Percentiles rank a stretch among this genome's conserved stretches.
phyloP scores from a whole-genome alignment of 2,888 invertebrate species.

The Netelia inedita region DNA sequence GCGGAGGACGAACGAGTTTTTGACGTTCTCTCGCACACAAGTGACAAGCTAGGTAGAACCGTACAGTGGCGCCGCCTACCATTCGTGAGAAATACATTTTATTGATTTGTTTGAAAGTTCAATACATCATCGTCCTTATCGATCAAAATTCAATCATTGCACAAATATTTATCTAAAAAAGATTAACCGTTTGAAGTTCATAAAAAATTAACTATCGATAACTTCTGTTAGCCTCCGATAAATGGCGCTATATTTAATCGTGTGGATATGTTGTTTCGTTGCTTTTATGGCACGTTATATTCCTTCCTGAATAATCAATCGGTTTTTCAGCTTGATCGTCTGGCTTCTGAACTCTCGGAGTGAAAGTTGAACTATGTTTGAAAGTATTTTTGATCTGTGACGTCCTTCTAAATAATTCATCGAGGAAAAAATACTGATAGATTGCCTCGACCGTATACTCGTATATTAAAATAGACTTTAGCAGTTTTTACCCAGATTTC shows the following conservation, averaged over 20 bases:
- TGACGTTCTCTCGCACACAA: not conserved
- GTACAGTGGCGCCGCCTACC: constrained; percentile 21
- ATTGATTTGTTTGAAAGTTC: constrained; percentile 45
- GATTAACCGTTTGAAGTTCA: not conserved
- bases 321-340: constrained; percentile 8
- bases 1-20: not conserved
- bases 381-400: constrained; percentile 30
- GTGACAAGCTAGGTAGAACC: not conserved
- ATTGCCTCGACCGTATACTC: not conserved
- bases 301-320: constrained; percentile 38
- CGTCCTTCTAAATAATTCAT: constrained; percentile 35
- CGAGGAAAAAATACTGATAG: not conserved
- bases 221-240: not conserved
- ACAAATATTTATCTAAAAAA: not conserved
- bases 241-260: not conserved
- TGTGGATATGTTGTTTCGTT: constrained; percentile 1
- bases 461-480: not conserved
- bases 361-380: constrained; percentile 3
- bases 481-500: constrained; percentile 66
- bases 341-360: not conserved
- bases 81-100: constrained; percentile 4
- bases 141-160: not conserved
- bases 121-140: not conserved
- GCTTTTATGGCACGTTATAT: constrained; percentile 13
- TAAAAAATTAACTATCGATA: not conserved